A percentile compares a stretch with the other conserved stretches of the same genome.
Evolutionary conservation across 2,113 vertebrate genomes (phyloP).

Genomic region (Uria aalge): DNA sequence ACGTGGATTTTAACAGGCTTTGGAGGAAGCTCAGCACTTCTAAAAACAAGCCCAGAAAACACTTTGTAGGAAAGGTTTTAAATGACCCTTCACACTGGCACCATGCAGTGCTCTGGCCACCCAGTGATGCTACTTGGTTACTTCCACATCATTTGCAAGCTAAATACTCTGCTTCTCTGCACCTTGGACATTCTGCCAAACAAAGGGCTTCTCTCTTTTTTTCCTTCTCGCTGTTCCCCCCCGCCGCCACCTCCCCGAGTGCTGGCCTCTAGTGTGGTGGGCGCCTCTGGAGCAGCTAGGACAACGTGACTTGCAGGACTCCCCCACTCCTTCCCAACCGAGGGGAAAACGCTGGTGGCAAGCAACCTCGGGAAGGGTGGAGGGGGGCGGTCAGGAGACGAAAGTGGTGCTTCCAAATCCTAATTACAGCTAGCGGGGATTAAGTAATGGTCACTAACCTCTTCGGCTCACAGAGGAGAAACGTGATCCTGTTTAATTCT

Average conservation of each 20-base stretch:
- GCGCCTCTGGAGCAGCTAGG: neutral
- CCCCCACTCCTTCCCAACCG: neutral
- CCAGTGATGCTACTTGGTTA: neutral
- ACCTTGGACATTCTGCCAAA: neutral
- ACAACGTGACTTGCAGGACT: neutral
- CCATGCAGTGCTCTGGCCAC: neutral
- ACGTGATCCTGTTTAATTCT: neutral
- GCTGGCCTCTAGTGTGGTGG: neutral
- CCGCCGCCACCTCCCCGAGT: too few relatives aligned
- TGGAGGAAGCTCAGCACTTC: neutral
- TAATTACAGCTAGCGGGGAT: neutral
- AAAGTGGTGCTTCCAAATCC: neutral
- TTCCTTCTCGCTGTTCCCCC: too few relatives aligned
- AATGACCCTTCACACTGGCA: neutral
- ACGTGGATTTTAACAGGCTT: neutral
- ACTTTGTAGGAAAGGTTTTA: neutral
- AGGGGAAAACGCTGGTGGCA: neutral
- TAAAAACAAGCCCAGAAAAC: neutral
- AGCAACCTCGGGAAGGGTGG: neutral
- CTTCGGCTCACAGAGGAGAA: neutral
- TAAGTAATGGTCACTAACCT: slow-evolving; percentile 47
- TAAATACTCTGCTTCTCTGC: neutral
- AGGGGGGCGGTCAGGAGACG: neutral
- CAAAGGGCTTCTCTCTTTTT: neutral
- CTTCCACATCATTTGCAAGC: neutral